Conservation (phyloP, 1,140 invertebrate species). For the Scaptomyza graminum region DNA sequence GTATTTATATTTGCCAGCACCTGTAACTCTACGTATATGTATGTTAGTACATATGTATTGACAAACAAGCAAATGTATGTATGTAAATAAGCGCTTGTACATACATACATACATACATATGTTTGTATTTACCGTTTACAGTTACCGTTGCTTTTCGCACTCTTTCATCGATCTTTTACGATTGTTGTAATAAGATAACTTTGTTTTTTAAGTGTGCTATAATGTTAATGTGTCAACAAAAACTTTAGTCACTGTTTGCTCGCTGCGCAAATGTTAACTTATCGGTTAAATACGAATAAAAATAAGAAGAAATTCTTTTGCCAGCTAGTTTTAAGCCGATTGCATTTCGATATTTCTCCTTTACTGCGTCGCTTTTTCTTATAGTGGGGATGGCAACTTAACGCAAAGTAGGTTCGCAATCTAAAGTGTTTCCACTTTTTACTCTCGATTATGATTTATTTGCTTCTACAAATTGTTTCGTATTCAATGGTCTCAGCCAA, state of each 20-base stretch:
- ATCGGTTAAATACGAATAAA: no score
- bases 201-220: slow-evolving; percentile 46
- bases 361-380: background rate
- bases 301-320: background rate
- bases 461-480: no score
- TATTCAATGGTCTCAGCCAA: no score
- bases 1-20: background rate
- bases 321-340: background rate
- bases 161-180: slow-evolving; percentile 49
- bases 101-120: no score
- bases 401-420: no score
- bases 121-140: slow-evolving; percentile 43
- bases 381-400: no score
- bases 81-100: background rate
- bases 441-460: no score
- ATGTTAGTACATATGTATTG: background rate
- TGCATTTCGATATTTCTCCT: background rate
- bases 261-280: background rate
- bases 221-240: slow-evolving; percentile 59
- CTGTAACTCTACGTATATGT: background rate
- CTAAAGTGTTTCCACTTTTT: no score
- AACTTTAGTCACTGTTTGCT: slow-evolving; percentile 13
- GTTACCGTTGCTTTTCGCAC: slow-evolving; percentile 37
- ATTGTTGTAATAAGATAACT: slow-evolving; percentile 36
- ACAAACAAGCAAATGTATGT: background rate